Evolutionary conservation across 1,140 invertebrate species (phyloP).

Genomic region (Neodiprion virginianus): DNA sequence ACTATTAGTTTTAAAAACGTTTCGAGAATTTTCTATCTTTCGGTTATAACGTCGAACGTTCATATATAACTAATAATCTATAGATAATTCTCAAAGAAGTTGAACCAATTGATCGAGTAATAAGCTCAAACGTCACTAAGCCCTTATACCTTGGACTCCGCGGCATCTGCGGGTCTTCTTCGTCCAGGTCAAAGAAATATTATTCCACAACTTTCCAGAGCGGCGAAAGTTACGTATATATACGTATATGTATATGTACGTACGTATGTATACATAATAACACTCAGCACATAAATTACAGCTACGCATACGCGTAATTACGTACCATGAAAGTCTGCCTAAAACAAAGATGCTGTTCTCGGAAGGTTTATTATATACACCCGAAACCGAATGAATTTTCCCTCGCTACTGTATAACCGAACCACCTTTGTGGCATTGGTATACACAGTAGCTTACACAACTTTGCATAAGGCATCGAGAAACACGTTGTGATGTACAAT

Average conservation of each 20-base stretch:
- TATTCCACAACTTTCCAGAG: neutral
- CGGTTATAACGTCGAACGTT: too few relatives aligned
- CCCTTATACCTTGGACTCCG: slow-evolving; percentile 11
- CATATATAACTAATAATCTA: neutral
- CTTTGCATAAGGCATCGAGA: neutral
- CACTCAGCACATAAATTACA: too few relatives aligned
- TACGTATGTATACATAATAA: too few relatives aligned
- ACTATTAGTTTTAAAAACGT: too few relatives aligned
- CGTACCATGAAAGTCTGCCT: too few relatives aligned
- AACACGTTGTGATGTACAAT: neutral
- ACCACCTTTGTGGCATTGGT: too few relatives aligned
- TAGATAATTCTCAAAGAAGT: neutral
- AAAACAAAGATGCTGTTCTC: too few relatives aligned
- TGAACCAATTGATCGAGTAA: slow-evolving; percentile 26
- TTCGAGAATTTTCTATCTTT: slow-evolving; percentile 21
- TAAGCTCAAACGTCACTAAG: slow-evolving; percentile 34
- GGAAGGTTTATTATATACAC: neutral
- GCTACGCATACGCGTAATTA: too few relatives aligned
- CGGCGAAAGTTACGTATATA: neutral
- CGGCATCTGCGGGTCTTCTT: slow-evolving; percentile 33
- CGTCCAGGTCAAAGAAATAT: neutral
- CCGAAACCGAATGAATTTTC: neutral
- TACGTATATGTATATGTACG: neutral
- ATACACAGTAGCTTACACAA: neutral
- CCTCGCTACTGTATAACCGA: neutral